Evolutionary conservation across 2,113 vertebrate genomes (phyloP).

Genomic region (Nerophis lumbriciformis): DNA sequence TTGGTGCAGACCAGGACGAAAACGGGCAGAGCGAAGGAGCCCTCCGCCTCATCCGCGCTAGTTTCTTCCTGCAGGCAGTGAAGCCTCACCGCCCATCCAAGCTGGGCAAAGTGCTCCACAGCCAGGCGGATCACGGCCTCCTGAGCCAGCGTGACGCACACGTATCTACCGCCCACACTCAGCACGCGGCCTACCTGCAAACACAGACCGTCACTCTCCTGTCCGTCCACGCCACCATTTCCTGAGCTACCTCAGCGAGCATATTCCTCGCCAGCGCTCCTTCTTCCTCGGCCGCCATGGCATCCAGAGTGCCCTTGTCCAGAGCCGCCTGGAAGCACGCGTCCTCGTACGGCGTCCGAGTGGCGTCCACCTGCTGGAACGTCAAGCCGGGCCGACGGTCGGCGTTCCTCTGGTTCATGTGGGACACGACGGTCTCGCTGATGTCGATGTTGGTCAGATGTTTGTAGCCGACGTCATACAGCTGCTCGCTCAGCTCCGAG

Average conservation of each 20-base stretch:
- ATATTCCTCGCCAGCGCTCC: conserved; percentile 73
- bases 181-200: conserved; percentile 80
- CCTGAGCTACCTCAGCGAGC: conserved; percentile 76
- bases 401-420: conserved; percentile 84
- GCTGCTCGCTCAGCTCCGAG: conserved; percentile 92
- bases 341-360: conserved; percentile 80
- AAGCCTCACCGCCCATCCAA: conserved; percentile 87
- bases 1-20: conserved; percentile 93
- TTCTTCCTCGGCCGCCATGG: conserved; percentile 77
- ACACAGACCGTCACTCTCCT: conserved; percentile 3
- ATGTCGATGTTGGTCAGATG: conserved; percentile 89
- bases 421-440: conserved; percentile 79
- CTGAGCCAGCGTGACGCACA: conserved; percentile 93
- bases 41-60: conserved; percentile 37
- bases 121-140: conserved; percentile 82
- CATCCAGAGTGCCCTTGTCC: conserved; percentile 94
- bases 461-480: conserved; percentile 85
- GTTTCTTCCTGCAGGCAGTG: conserved; percentile 75
- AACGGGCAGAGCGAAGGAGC: conserved; percentile 80
- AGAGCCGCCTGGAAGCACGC: conserved; percentile 82
- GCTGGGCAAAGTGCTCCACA: conserved; percentile 80
- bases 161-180: conserved; percentile 84
- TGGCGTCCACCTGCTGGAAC: conserved; percentile 85
- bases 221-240: neutral
- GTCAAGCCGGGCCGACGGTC: conserved; percentile 75